phyloP scores from a whole-genome alignment of 1,140 invertebrate species.

The Ostrea denselamellosa region DNA sequence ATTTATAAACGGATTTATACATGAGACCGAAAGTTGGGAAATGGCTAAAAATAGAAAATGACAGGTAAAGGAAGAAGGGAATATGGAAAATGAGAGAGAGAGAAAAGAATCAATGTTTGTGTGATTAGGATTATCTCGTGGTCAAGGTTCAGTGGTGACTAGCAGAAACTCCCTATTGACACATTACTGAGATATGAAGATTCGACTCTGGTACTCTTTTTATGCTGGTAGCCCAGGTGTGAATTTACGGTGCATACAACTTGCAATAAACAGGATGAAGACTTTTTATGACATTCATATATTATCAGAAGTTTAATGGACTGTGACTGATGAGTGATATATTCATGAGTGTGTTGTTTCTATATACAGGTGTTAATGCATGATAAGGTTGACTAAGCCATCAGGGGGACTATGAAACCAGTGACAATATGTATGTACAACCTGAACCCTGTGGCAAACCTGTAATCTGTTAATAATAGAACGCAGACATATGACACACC shows the following conservation, averaged over 20 bases:
- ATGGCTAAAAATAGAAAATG: neutral
- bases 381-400: neutral
- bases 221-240: neutral
- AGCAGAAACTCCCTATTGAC: neutral
- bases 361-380: constrained; percentile 27
- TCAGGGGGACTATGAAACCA: neutral
- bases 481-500: constrained; percentile 5
- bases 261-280: neutral
- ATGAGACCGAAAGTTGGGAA: too few relatives aligned
- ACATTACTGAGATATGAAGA: neutral
- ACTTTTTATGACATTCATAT: neutral
- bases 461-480: neutral
- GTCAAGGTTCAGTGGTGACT: neutral
- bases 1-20: too few relatives aligned
- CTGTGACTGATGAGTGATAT: constrained; percentile 1
- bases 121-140: constrained; percentile 13
- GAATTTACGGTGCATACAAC: neutral
- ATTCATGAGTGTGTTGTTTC: neutral
- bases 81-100: neutral
- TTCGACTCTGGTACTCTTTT: neutral
- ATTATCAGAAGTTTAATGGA: neutral
- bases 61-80: neutral
- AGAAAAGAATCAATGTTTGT: neutral
- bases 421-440: neutral
- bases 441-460: neutral